Percentiles rank a stretch among this genome's conserved stretches.
phyloP scores from a whole-genome alignment of 2,113 vertebrate species.

The Cyanistes caeruleus region DNA sequence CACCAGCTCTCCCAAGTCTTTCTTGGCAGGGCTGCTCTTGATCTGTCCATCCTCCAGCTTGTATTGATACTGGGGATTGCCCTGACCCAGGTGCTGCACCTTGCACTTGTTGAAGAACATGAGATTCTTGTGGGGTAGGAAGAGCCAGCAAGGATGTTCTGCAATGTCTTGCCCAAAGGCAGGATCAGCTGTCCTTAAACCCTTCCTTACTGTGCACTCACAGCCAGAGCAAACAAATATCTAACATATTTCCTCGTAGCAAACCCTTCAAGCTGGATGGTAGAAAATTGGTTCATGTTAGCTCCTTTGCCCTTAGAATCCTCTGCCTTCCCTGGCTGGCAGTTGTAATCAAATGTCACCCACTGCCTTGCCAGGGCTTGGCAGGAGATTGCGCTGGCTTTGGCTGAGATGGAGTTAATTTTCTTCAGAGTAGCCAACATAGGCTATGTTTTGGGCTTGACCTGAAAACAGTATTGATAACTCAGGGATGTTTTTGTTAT shows the following conservation, averaged over 20 bases:
- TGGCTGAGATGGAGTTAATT: not conserved
- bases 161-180: not conserved
- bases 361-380: not conserved
- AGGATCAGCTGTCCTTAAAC: not conserved
- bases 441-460: not conserved
- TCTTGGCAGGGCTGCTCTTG: not conserved
- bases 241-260: not conserved
- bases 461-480: not conserved
- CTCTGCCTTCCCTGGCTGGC: not conserved
- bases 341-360: not conserved
- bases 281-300: not conserved
- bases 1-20: not conserved
- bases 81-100: not conserved
- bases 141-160: not conserved
- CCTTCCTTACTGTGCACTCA: not conserved
- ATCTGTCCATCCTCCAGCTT: not conserved
- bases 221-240: not conserved
- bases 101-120: not conserved
- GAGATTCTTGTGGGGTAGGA: accelerated
- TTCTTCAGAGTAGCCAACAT: not conserved
- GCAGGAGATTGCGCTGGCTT: not conserved
- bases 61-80: not conserved
- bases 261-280: not conserved
- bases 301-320: not conserved
- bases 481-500: not conserved